These are phyloP conservation scores for Cremastinae sp. DNA, from an alignment of 2,888 invertebrate species.

Conservation along the genomic window DNA sequence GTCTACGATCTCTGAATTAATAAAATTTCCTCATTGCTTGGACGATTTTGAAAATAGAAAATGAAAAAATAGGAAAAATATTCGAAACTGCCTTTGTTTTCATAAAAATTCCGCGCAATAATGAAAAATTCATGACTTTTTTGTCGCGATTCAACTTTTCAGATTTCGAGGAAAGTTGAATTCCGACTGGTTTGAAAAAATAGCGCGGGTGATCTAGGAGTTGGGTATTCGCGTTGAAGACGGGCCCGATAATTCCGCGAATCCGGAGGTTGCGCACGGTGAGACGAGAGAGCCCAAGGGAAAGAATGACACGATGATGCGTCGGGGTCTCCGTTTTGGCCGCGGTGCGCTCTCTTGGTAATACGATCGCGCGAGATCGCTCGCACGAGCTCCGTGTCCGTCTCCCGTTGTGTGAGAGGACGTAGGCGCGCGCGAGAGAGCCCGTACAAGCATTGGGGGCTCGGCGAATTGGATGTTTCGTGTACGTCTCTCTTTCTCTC, in stretches of 20 bases:
- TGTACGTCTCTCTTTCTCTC: slow-evolving; percentile 41
- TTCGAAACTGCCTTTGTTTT: too few species aligned
- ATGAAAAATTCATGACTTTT: not conserved
- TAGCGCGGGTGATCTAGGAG: slow-evolving; percentile 42
- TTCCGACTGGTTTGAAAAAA: slow-evolving; percentile 34
- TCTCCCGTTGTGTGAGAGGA: slow-evolving; percentile 53
- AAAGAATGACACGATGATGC: not conserved
- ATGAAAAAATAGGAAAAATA: too few species aligned
- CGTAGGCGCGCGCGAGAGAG: slow-evolving; percentile 57
- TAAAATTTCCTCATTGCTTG: too few species aligned
- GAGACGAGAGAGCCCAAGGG: slow-evolving; percentile 7
- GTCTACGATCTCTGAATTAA: not conserved
- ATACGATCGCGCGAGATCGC: slow-evolving; percentile 60
- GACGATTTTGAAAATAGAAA: too few species aligned
- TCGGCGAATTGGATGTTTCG: slow-evolving; percentile 57
- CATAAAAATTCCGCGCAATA: not conserved
- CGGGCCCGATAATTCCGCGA: slow-evolving; percentile 51
- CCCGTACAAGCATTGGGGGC: slow-evolving; percentile 31
- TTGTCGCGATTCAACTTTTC: not conserved
- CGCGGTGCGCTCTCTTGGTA: slow-evolving; percentile 58
- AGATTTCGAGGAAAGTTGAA: not conserved
- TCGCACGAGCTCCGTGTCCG: slow-evolving; percentile 59
- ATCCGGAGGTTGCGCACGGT: slow-evolving; percentile 26
- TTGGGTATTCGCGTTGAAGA: slow-evolving; percentile 13
- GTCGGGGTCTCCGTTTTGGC: slow-evolving; percentile 27